Conservation (phyloP, 2,888 invertebrate species). For the Melanargia galathea region DNA sequence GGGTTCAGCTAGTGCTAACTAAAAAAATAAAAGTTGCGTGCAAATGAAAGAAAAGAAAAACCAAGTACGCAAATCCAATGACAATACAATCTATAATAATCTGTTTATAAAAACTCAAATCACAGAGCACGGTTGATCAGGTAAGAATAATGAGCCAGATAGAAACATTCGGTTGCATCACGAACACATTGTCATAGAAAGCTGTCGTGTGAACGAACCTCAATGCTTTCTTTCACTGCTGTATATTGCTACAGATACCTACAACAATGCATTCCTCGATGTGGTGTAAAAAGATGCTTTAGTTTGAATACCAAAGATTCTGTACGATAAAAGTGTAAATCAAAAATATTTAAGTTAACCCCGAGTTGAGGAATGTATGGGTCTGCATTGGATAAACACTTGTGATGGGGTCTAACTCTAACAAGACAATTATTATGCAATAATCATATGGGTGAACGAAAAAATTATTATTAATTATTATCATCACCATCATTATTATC, state of each 20-base stretch:
- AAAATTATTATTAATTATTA: no score
- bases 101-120: conserved; percentile 24
- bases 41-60: conserved; percentile 1
- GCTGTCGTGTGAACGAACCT: conserved; percentile 33
- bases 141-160: conserved; percentile 25
- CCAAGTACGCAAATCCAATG: conserved; percentile 27
- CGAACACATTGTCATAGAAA: conserved; percentile 40
- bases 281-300: background rate
- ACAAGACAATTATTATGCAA: no score
- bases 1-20: no score
- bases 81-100: conserved; percentile 27
- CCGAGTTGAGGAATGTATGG: no score
- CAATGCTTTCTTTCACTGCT: conserved; percentile 20
- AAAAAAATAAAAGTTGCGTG: no score
- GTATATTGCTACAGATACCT: conserved; percentile 24
- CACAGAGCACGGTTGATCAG: conserved; percentile 32
- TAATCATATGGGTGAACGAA: no score
- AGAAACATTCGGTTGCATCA: conserved; percentile 32
- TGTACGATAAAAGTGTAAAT: background rate
- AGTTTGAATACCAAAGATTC: background rate
- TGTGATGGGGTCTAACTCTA: no score
- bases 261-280: conserved; percentile 10
- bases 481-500: no score
- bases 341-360: no score
- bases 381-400: no score